phyloP scores from a whole-genome alignment of 2,797 vertebrate genomes.

The Hoplostethus mediterraneus region DNA sequence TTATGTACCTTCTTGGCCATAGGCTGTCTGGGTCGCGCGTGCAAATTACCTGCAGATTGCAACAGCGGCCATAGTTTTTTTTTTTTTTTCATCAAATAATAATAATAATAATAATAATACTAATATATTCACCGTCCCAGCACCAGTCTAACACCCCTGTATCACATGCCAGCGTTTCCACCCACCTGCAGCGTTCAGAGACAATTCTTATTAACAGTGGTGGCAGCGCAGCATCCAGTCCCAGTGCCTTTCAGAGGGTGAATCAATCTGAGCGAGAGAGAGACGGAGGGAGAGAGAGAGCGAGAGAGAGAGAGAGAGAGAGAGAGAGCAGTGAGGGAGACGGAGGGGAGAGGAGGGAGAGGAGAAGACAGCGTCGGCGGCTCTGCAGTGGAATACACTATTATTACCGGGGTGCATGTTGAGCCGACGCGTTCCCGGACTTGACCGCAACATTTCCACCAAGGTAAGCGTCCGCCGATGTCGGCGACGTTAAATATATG shows the following conservation, averaged over 20 bases:
- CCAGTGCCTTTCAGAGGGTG: constrained; percentile 65
- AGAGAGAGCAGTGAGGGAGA: constrained; percentile 27
- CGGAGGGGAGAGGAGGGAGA: constrained; percentile 38
- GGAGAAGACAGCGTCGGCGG: constrained; percentile 73
- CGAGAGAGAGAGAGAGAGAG: constrained; percentile 28
- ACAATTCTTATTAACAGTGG: constrained; percentile 69
- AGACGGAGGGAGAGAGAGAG: constrained; percentile 27
- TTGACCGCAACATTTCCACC: constrained; percentile 10
- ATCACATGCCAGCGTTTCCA: constrained; percentile 52
- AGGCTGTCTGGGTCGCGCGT: constrained; percentile 16
- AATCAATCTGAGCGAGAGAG: constrained; percentile 69
- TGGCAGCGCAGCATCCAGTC: constrained; percentile 67
- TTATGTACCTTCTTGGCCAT: constrained; percentile 2
- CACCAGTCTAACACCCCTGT: constrained; percentile 18
- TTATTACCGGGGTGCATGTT: constrained; percentile 47
- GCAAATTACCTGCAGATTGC: constrained; percentile 20
- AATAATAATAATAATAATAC: neutral
- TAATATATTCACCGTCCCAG: constrained; percentile 16
- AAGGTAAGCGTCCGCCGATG: constrained; percentile 42
- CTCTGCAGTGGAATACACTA: constrained; percentile 81
- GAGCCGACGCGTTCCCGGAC: constrained; percentile 54
- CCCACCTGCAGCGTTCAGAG: constrained; percentile 79
- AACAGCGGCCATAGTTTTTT: neutral
- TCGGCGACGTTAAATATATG: constrained; percentile 29
- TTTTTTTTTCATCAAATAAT: neutral